Conservation (phyloP, 2,888 invertebrate species). For the Pandemis heparana region DNA sequence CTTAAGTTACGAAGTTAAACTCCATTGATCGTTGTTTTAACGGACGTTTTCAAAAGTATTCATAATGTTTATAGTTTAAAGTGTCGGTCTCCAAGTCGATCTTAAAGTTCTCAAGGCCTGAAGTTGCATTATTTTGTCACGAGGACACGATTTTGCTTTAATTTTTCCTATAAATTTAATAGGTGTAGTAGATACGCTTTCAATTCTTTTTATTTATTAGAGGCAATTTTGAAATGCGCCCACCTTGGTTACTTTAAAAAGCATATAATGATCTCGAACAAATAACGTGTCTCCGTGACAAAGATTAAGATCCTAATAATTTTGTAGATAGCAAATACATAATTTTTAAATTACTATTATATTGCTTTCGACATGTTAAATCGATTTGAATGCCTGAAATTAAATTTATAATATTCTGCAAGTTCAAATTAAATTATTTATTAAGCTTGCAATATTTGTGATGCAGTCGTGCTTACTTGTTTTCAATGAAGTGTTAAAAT, state of each 20-base stretch:
- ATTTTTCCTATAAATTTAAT: not conserved
- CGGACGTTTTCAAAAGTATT: too few relatives aligned
- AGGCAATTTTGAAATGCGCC: not conserved
- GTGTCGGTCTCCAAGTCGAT: too few relatives aligned
- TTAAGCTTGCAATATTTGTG: conserved; percentile 20
- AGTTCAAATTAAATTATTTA: conserved; percentile 26
- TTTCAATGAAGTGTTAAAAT: not conserved
- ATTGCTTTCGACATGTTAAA: conserved; percentile 23
- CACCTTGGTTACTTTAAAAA: not conserved
- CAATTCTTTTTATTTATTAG: not conserved
- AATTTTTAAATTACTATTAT: conserved; percentile 19
- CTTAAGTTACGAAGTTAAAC: too few relatives aligned
- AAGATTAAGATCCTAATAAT: not conserved
- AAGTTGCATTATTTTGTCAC: not conserved
- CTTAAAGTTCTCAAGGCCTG: not conserved
- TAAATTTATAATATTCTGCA: conserved; percentile 1
- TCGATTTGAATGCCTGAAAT: conserved; percentile 1
- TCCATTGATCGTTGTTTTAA: too few relatives aligned
- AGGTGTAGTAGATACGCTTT: not conserved
- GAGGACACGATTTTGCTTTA: not conserved
- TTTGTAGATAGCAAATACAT: conserved; percentile 37
- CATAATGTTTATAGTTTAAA: too few relatives aligned
- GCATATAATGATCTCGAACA: not conserved
- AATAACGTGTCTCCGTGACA: not conserved
- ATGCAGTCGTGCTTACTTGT: not conserved